phyloP scores from a whole-genome alignment of 2,888 invertebrate genomes.

The Rotaria sp. region DNA sequence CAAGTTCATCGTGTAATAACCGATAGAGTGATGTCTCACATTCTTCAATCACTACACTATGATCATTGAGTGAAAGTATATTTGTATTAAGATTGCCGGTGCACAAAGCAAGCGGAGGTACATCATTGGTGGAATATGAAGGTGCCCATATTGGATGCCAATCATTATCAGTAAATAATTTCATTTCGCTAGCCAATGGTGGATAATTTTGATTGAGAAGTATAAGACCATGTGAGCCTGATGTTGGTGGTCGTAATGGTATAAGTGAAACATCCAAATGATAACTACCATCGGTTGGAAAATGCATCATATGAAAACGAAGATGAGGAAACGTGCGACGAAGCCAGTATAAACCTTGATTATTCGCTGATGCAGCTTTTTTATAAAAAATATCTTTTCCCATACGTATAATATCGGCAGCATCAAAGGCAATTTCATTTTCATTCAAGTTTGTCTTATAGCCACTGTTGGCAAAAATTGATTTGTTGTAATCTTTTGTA shows the following conservation, averaged over 20 bases:
- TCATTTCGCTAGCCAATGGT: not conserved
- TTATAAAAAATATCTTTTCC: not conserved
- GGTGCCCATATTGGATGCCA: not conserved
- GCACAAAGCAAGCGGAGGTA: not conserved
- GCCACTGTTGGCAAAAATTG: not conserved
- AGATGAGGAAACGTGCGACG: not conserved
- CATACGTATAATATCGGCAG: not conserved
- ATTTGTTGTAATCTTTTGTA: not conserved
- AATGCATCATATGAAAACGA: not conserved
- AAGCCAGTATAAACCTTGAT: not conserved
- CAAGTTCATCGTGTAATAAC: not conserved
- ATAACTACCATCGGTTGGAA: not conserved
- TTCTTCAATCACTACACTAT: not conserved
- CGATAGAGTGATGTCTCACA: not conserved
- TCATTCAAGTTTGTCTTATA: not conserved
- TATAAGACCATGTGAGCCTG: not conserved
- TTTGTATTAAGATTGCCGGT: not conserved
- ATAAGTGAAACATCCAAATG: not conserved
- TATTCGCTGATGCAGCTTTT: not conserved
- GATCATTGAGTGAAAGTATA: not conserved
- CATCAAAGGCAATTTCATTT: constrained; percentile 8
- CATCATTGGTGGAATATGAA: too few species aligned
- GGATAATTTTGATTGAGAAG: not conserved
- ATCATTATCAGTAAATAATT: not conserved
- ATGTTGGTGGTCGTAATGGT: not conserved